Evolutionary conservation across 2,797 vertebrate genomes (phyloP), one percentile per base, ranked within the genome.

Genomic region (Buphagus erythrorhynchus): DNA sequence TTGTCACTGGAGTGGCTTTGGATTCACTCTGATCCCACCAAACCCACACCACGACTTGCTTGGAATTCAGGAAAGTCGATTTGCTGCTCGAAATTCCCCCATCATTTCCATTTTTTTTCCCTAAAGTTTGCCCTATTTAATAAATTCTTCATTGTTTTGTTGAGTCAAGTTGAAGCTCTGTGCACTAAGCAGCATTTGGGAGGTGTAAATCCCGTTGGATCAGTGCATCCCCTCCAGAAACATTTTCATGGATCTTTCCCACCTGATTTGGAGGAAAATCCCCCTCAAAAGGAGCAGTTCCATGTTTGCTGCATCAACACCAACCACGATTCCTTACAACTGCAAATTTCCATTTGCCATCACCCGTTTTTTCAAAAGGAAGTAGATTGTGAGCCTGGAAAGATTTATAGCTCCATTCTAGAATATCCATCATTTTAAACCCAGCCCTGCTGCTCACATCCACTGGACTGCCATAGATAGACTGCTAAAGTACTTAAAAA

Each of bases 401-500:
- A 92, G 96, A 97, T 97, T 97, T 97, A 97, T 94, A 33, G 72
- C 43, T 88, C 72, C 81, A 63, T 91, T 96, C 94, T 77, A 95
- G 95, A 97, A 92, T 94, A 97, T 97, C 93, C 93, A 96, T 97
- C 93, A 97, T 96, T 86, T 95, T 58, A 94, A 97, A 96, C 29
- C 6, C 93, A 79, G 94, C 38, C 38, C 38, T 38, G 38, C 38
- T 38, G 38, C 14, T 38, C 38, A 54, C 89, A 94, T 89, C 72
- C 95, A 59, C 94, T 33, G 31, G 55, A 10, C 79, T 68, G 87
- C 96, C 82, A 42, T 21, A 86, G 96, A 96, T 95, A 90, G 93
- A 66, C 95, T 97, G 97, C 93, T 94, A 96, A 97, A 97, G 95
- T 97, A 97, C 96, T 97, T 97, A 94, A 74, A 96, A 91, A 92